These are phyloP conservation scores for Cybosia mesomella DNA, from an alignment of 2,888 invertebrate species.

Conservation along the genomic window DNA sequence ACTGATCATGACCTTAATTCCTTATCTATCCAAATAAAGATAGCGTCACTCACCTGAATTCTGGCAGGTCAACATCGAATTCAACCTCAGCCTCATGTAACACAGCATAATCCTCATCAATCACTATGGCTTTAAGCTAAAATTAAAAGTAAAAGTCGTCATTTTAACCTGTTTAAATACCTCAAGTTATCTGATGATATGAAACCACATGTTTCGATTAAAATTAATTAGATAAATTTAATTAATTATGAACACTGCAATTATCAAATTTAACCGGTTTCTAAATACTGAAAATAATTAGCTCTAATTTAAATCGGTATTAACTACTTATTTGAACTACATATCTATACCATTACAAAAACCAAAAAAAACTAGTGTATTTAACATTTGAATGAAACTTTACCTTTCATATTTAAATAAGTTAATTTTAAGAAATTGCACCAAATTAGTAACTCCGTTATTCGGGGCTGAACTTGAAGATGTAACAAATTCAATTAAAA, in stretches of 20 bases:
- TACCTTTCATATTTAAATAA: not conserved
- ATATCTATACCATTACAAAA: not conserved
- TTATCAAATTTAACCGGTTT: not conserved
- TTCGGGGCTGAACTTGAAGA: not conserved
- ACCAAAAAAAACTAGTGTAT: not conserved
- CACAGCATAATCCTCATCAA: slow-evolving; percentile 91
- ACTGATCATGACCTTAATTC: not conserved
- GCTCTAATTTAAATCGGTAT: not conserved
- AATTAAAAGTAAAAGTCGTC: slow-evolving; percentile 62
- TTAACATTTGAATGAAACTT: not conserved
- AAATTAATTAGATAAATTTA: not conserved
- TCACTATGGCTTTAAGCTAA: slow-evolving; percentile 96
- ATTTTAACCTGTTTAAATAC: not conserved
- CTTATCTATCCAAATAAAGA: slow-evolving; percentile 1
- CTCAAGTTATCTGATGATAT: not conserved
- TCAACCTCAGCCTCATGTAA: slow-evolving; percentile 93
- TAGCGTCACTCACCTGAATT: slow-evolving; percentile 90
- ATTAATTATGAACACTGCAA: not conserved
- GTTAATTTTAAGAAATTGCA: not conserved
- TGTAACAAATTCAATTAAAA: not conserved
- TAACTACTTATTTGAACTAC: not conserved
- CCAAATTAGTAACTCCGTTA: not conserved
- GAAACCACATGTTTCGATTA: not conserved
- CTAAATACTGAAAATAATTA: not conserved
- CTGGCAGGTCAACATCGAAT: slow-evolving; percentile 97